phyloP scores from a whole-genome alignment of 1,140 invertebrate species.

The Steinernema feltiae region DNA sequence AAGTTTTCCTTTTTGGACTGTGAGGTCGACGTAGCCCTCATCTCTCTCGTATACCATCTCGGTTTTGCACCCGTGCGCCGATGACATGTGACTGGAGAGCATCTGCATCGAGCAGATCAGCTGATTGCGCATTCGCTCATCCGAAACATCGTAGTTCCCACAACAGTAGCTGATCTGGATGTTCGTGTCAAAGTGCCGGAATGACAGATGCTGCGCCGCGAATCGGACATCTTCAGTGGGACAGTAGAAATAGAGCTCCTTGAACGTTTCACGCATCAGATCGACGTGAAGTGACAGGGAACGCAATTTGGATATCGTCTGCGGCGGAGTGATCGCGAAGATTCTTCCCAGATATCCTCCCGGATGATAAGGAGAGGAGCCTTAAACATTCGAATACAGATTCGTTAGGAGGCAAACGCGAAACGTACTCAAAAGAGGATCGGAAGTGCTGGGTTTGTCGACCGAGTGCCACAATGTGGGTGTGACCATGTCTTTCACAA shows the following conservation, averaged over 20 bases:
- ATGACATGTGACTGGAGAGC: conserved; percentile 13
- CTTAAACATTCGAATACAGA: conserved; percentile 24
- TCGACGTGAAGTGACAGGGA: conserved; percentile 35
- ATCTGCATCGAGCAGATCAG: conserved; percentile 29
- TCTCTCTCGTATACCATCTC: conserved; percentile 20
- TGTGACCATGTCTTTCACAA: conserved; percentile 9
- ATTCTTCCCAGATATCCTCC: conserved; percentile 40
- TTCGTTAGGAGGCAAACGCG: background rate
- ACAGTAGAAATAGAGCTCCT: conserved; percentile 25
- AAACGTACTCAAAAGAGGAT: background rate
- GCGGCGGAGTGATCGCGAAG: conserved; percentile 14
- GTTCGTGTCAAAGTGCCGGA: conserved; percentile 33
- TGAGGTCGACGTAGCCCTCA: conserved; percentile 39
- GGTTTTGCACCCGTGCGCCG: conserved; percentile 21
- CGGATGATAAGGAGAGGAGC: conserved; percentile 26
- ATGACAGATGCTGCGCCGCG: conserved; percentile 27
- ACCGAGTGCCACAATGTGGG: background rate
- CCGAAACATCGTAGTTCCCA: conserved; percentile 14
- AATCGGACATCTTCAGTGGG: conserved; percentile 36
- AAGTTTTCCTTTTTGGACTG: conserved; percentile 35
- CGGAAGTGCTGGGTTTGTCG: conserved; percentile 14
- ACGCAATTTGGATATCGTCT: conserved; percentile 18
- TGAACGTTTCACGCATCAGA: conserved; percentile 30
- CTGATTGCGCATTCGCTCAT: background rate
- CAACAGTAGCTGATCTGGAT: conserved; percentile 39